Evolutionary conservation across 2,888 invertebrate genomes (phyloP), one percentile per base, ranked within the genome.

Genomic region (Fragum sueziense): DNA sequence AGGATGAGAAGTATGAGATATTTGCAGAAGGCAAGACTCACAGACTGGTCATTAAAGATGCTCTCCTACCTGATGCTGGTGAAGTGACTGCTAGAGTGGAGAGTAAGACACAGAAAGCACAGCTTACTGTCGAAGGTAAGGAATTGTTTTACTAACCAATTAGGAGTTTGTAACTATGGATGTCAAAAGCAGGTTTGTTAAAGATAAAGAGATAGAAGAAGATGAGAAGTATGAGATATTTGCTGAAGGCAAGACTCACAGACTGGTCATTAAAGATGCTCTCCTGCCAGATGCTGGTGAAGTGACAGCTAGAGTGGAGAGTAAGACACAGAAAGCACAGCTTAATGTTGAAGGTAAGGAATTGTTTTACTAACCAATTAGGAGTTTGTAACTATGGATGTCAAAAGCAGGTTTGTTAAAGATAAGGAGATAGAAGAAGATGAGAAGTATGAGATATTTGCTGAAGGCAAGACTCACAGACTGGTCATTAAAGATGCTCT

Each of bases 81-180:
- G 87, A 88, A 72, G 79, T 91, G 65, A 88, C 88, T 59, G 91
- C 89, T 33, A 86, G 85, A 72, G 87, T 91, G 47, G 91, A 90
- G 72, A 87, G 88, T 78, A 88, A 89, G 70, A 86, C 86, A 41
- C 87, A 90, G 72, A 86, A 88, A 87, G 95, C 97, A 51, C 97
- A 97, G 92, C 94, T 98, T 7, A 96, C 96, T 11, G 98, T 98
- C 87, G 97, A 98, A 93, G 98, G 98, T 82, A 98, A 97, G n/a
- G n/a, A n/a, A n/a, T n/a, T n/a, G 93, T n/a, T n/a, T n/a, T n/a
- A n/a, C n/a, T n/a, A n/a, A n/a, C 98, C n/a, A 97, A 97, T 27
- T 98, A 98, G 94, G 98, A 98, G 61, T 98, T 98, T 92, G 98
- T 98, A 22, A 94, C 97, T 73, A 97, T 98, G n/a, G n/a, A n/a